Conservation (phyloP, 2,888 invertebrate genomes). For the Lasiommata megera region DNA sequence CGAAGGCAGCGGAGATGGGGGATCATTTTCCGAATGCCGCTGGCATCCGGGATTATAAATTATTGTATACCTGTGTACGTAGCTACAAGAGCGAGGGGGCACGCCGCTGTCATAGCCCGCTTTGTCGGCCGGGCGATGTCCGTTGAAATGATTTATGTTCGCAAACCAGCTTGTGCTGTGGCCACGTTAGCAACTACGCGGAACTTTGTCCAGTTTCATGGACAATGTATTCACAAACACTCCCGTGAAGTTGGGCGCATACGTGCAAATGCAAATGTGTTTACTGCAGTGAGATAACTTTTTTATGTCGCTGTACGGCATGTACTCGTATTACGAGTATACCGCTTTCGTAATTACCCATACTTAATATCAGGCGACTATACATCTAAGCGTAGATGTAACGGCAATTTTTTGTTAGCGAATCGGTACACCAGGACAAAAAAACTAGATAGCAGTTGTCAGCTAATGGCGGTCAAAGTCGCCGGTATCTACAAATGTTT, state of each 20-base stretch:
- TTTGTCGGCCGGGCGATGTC: constrained; percentile 34
- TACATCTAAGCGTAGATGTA: no score
- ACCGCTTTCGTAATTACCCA: neutral
- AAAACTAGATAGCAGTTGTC: no score
- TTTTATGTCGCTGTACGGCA: constrained; percentile 10
- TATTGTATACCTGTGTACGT: constrained; percentile 44
- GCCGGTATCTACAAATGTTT: no score
- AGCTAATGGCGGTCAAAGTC: no score
- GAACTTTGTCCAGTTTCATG: constrained; percentile 31
- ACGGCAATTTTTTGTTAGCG: no score
- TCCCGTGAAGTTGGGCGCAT: constrained; percentile 25
- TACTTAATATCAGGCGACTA: neutral
- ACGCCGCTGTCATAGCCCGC: constrained; percentile 34
- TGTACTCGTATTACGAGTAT: no score
- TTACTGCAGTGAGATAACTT: constrained; percentile 24
- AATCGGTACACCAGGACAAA: no score
- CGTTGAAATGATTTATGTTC: constrained; percentile 39
- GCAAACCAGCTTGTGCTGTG: constrained; percentile 31
- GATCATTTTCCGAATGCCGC: constrained; percentile 45
- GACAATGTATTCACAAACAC: constrained; percentile 32
- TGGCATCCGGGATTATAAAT: constrained; percentile 43
- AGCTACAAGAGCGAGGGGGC: constrained; percentile 35
- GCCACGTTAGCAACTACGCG: constrained; percentile 31
- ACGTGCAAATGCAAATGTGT: constrained; percentile 26
- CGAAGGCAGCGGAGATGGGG: constrained; percentile 45